Conservation (phyloP, 2,113 vertebrate genomes). For the Ailurus styani region DNA sequence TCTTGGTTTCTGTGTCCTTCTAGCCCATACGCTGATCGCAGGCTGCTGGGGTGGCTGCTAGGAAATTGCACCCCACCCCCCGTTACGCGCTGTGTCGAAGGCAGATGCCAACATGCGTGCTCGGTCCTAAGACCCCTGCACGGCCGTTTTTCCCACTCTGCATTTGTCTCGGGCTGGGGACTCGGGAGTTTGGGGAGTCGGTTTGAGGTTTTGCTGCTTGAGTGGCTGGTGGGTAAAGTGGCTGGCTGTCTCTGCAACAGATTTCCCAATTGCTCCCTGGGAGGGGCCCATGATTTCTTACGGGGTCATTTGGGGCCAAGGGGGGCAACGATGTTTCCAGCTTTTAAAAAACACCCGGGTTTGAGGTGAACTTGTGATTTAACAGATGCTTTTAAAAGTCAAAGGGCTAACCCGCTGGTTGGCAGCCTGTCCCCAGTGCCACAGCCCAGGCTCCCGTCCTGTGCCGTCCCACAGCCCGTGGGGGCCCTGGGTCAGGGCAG, state of each 20-base stretch:
- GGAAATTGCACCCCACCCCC: fast-evolving
- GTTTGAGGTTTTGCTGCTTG: neutral
- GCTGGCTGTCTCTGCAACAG: neutral
- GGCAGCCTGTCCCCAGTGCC: neutral
- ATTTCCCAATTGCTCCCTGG: neutral
- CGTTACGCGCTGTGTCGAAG: too few relatives aligned
- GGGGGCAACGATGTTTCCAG: neutral
- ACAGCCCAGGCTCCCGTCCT: fast-evolving
- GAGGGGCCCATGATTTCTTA: neutral
- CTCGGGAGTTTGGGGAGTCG: neutral
- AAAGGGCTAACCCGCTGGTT: too few relatives aligned
- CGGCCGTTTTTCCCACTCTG: fast-evolving
- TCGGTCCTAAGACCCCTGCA: neutral
- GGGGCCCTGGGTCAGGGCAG: neutral
- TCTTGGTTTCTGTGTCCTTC: neutral
- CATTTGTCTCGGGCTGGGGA: neutral
- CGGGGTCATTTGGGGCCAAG: neutral
- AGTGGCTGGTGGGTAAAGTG: fast-evolving
- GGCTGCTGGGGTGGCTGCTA: neutral
- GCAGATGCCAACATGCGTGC: fast-evolving
- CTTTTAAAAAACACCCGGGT: neutral
- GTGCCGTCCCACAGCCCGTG: neutral
- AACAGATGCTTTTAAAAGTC: neutral
- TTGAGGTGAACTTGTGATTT: neutral
- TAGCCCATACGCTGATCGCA: neutral